Evolutionary conservation across 2,797 vertebrate species (phyloP), one percentile per base, ranked within the genome.

Genomic region (Anomalospiza imberbis): DNA sequence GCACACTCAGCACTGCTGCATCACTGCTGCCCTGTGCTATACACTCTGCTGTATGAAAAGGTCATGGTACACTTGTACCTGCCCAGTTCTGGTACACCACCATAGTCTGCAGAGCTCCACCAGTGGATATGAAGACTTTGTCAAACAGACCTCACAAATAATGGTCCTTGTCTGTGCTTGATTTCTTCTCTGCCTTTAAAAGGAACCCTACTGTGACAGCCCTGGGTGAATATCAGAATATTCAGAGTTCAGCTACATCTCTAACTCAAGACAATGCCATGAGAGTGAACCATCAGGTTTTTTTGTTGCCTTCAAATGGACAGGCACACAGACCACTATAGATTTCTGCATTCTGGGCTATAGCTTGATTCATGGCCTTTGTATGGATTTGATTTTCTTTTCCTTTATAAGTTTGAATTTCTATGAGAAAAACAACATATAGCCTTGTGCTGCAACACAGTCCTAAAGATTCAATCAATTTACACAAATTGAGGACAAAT

Each of bases 151-250:
- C n/a, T 86, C 67, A 32, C 21, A 72, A 65, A 73, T 17, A 0
- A 10, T 13, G 32, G 5, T 31, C 8, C 9, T 62, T 38, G 26
- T 40, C 18, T 74, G 38, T 21, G 28, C 15, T 67, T 80, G 47
- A 24, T 74, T 77, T 63, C 7, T 60, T 67, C 29, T 34, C 29
- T 78, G 48, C 20, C 29, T 72, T 76, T 29, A 31, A 70, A 38
- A 62, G 17, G 17, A 57, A 24, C 2, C 3, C 19, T 42, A 9
- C 4, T 57, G 12, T 24, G 17, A 7, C 29, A 53, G 0, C 1
- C 22, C 8, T 31, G 15, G 2, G 19, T 47, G 7, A 81, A 45
- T 26, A 75, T 6, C 32, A 50, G 53, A 71, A 40, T 42, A 31
- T 60, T 53, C 54, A 36, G 58, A 85, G 25, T 13, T 63, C 48